Conservation (phyloP, 2,888 invertebrate genomes). For the Troides oblongomaculatus region DNA sequence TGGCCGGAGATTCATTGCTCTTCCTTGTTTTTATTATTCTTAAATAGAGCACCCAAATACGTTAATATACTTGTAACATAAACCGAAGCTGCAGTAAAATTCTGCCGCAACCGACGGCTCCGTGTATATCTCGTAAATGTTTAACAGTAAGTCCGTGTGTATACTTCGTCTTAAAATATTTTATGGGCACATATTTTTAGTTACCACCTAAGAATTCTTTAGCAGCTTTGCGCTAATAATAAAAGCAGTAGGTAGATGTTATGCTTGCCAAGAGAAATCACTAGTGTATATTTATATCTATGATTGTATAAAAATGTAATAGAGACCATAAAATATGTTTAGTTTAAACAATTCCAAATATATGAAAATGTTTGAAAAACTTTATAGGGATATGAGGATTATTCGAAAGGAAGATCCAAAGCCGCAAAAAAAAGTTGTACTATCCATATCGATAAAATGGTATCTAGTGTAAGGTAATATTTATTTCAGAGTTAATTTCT, state of each 20-base stretch:
- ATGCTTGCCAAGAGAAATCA: background rate
- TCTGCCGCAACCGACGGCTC: constrained; percentile 54
- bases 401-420: too few relatives aligned
- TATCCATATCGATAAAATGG: too few relatives aligned
- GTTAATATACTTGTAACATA: constrained; percentile 73
- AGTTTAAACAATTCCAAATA: too few relatives aligned
- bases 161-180: constrained; percentile 34
- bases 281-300: background rate
- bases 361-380: too few relatives aligned
- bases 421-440: too few relatives aligned
- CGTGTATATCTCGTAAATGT: constrained; percentile 61
- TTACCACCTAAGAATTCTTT: constrained; percentile 7
- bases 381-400: too few relatives aligned
- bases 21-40: constrained; percentile 79
- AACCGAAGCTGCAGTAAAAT: constrained; percentile 69
- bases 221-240: background rate
- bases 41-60: constrained; percentile 71
- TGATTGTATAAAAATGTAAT: too few relatives aligned
- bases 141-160: constrained; percentile 50
- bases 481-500: too few relatives aligned
- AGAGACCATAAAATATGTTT: too few relatives aligned
- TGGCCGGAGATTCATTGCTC: constrained; percentile 78
- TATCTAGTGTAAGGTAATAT: too few relatives aligned
- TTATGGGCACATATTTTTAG: constrained; percentile 30
- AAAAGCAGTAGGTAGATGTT: background rate